Base-by-base conservation (phyloP, 2,888 invertebrate species). In the Vanessa cardui region DNA sequence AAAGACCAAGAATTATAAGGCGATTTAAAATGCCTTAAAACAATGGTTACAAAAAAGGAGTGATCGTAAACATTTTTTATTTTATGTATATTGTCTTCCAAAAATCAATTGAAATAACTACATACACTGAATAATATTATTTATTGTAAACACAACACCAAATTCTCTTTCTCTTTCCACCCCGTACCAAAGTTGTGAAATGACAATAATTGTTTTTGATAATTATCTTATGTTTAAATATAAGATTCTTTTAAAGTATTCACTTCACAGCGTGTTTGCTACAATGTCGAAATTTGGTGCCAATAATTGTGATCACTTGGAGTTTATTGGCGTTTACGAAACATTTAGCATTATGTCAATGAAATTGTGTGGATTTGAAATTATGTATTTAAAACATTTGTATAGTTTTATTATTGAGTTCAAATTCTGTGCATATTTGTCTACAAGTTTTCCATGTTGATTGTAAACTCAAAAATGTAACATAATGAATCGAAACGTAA, bases 161-260 rank as follows among this genome's bases (percentile, higher is more conserved):
- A 58, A 31, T 50, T 50, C 15, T 15, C 21, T 21, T 12, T 12
- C 45, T 56, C 56, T 49, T 39, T 67, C 66, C 72, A 74, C 73
- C 73, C 74, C 74, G 72, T 80, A 82, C 80, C 82, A 80, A 85
- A 84, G 84, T 89, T 86, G 89, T 90, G 89, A 83, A 84, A 80
- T 81, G 90, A 90, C 90, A 90, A 90, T 90, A 90, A 87, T 69
- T 70, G 50, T 69, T 70, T 73, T 74, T 65, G 54, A 21, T 50
- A 50, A 39, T 50, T 31, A 31, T 31, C 7, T 54, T 54, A 26
- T 54, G 26, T 54, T 54, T 58, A 49, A 33, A 21, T 33, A 1
- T 59, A 46, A 46, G 49, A 21, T 44, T 52, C 62, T 45, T 56
- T 59, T 21, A 0, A 46, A 46, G 20, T 59, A 16, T 62, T 21